Evolutionary conservation across 2,113 vertebrate genomes (phyloP).

Genomic region (Ochotona curzoniae): DNA sequence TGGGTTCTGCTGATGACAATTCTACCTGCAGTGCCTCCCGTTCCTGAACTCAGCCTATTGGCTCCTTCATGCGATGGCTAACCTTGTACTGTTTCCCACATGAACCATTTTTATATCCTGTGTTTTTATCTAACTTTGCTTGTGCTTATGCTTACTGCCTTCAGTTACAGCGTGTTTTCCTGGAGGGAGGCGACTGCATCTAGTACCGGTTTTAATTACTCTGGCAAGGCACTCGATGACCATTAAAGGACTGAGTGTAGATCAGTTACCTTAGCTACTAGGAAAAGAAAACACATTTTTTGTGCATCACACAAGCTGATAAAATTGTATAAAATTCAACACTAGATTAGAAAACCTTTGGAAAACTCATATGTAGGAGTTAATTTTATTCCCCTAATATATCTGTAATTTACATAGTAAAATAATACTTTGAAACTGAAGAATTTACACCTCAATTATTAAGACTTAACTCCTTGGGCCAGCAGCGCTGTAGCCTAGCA

Average conservation of each 20-base stretch:
- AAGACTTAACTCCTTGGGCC: background rate
- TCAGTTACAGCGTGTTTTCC: background rate
- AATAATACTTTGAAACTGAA: background rate
- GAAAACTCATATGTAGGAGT: background rate
- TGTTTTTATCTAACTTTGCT: background rate
- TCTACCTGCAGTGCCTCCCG: background rate
- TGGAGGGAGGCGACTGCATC: background rate
- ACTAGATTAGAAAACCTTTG: background rate
- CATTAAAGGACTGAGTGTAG: background rate
- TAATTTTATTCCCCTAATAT: background rate
- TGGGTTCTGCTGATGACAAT: too few relatives aligned
- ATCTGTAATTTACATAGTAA: conserved; percentile 30
- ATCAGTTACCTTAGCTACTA: background rate
- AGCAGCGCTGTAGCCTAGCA: too few relatives aligned
- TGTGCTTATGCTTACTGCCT: background rate
- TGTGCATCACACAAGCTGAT: conserved; percentile 3
- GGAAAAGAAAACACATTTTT: background rate
- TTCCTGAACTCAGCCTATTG: background rate
- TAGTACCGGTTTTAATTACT: background rate
- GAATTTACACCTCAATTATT: background rate
- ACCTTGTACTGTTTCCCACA: background rate
- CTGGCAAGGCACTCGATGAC: background rate
- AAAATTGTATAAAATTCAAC: background rate
- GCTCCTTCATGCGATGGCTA: background rate
- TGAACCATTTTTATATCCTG: background rate